phyloP scores from a whole-genome alignment of 30 jellyfish, hydroid and myxozoan genomes.

The Catostylus mosaicus region DNA sequence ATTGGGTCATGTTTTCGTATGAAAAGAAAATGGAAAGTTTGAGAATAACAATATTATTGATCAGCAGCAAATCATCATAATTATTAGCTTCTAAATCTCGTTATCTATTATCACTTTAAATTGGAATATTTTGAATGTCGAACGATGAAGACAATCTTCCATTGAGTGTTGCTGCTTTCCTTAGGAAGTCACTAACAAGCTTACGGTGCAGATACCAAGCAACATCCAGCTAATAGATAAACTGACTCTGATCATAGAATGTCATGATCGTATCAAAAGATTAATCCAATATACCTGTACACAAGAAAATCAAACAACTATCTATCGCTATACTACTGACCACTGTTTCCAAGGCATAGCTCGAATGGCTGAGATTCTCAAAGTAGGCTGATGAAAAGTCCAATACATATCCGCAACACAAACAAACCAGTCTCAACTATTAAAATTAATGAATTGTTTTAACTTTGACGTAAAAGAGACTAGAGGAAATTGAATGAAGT shows the following conservation, averaged over 20 bases:
- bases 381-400: neutral
- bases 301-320: constrained; percentile 7
- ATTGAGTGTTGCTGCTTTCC: neutral
- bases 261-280: constrained; percentile 1
- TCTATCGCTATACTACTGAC: neutral
- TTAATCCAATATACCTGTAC: neutral
- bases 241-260: neutral
- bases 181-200: constrained; percentile 27
- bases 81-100: neutral
- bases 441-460: neutral
- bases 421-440: neutral
- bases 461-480: neutral
- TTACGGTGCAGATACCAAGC: constrained; percentile 24
- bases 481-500: neutral
- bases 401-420: neutral
- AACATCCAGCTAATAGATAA: constrained; percentile 14
- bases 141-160: constrained; percentile 2
- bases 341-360: neutral
- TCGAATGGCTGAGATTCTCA: constrained; percentile 1
- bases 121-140: constrained; percentile 13
- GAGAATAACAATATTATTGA: neutral
- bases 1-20: constrained; percentile 31
- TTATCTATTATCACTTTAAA: neutral
- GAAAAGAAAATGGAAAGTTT: neutral
- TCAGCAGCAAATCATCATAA: constrained; percentile 14